Conservation (phyloP, 64 coral and sea anemone genomes). For the Dendrophyllia cribrosa region DNA sequence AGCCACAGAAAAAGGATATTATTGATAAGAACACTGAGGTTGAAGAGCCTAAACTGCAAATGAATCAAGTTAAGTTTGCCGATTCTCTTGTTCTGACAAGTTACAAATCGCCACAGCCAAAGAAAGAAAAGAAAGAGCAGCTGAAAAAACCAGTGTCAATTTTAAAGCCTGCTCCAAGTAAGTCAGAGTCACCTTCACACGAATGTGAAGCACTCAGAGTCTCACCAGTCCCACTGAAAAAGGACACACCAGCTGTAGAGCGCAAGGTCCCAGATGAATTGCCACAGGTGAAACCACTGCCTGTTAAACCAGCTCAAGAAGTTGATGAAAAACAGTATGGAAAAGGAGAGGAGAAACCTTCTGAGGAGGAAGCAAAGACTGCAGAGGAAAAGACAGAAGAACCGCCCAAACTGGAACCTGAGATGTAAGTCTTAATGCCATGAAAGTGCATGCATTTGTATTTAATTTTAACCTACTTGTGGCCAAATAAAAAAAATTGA, state of each 20-base stretch:
- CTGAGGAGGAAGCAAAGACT: neutral
- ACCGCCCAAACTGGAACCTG: slow-evolving; percentile 39
- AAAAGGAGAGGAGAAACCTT: slow-evolving; percentile 6
- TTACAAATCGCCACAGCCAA: slow-evolving; percentile 43
- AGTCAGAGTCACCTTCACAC: neutral
- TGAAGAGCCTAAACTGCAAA: neutral
- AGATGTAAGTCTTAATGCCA: neutral
- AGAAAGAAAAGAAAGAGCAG: slow-evolving; percentile 43
- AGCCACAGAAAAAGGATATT: neutral
- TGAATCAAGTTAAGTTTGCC: slow-evolving; percentile 55
- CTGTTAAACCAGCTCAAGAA: neutral
- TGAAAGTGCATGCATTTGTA: no score
- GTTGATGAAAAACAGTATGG: neutral
- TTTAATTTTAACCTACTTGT: no score
- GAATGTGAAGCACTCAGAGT: neutral
- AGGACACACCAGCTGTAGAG: slow-evolving; percentile 13
- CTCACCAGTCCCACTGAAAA: neutral
- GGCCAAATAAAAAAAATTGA: no score
- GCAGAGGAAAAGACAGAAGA: slow-evolving; percentile 32
- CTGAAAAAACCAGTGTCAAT: slow-evolving; percentile 37
- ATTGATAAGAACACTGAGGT: neutral
- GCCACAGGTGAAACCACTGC: slow-evolving; percentile 32
- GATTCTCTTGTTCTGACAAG: slow-evolving; percentile 71
- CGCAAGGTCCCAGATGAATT: slow-evolving; percentile 1
- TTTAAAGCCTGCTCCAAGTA: slow-evolving; percentile 4